Evolutionary conservation across 1,140 invertebrate genomes (phyloP).

Genomic region (Dendroctonus ponderosae): DNA sequence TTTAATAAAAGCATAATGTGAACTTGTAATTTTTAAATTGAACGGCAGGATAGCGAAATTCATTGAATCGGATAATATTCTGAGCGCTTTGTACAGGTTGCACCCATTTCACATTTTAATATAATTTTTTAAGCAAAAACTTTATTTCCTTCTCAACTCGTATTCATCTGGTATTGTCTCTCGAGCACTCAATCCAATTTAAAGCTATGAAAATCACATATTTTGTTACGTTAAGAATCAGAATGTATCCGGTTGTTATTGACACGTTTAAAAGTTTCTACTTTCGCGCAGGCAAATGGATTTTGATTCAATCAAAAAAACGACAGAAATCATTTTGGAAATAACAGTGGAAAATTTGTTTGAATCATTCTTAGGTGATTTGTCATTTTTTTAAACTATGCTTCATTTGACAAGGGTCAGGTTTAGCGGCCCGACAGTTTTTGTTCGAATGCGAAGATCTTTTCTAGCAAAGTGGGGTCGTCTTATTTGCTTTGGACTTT

Average conservation of each 20-base stretch:
- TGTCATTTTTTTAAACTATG: conserved; percentile 11
- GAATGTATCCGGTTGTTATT: too few relatives aligned
- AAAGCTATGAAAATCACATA: too few relatives aligned
- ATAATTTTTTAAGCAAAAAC: too few relatives aligned
- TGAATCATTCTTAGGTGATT: neutral
- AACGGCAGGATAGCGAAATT: neutral
- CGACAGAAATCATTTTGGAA: conserved; percentile 10
- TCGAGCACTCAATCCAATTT: too few relatives aligned
- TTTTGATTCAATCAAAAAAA: neutral
- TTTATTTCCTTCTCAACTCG: too few relatives aligned
- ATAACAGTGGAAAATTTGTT: conserved; percentile 1
- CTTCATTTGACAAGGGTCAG: conserved; percentile 11
- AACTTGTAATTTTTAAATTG: conserved; percentile 7
- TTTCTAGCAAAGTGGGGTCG: too few relatives aligned
- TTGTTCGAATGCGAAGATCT: conserved; percentile 2
- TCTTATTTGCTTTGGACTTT: too few relatives aligned
- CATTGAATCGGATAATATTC: neutral
- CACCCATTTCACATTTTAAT: too few relatives aligned
- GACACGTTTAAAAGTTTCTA: neutral
- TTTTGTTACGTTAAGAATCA: too few relatives aligned
- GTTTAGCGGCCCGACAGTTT: conserved; percentile 8
- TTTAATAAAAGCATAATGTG: conserved; percentile 15
- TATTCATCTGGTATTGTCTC: too few relatives aligned
- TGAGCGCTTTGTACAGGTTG: neutral
- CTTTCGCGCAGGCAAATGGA: neutral